Percentiles rank a stretch among this genome's conserved stretches.
Evolutionary conservation across 2,888 invertebrate species (phyloP).

Genomic region (Synergus umbraculus): DNA sequence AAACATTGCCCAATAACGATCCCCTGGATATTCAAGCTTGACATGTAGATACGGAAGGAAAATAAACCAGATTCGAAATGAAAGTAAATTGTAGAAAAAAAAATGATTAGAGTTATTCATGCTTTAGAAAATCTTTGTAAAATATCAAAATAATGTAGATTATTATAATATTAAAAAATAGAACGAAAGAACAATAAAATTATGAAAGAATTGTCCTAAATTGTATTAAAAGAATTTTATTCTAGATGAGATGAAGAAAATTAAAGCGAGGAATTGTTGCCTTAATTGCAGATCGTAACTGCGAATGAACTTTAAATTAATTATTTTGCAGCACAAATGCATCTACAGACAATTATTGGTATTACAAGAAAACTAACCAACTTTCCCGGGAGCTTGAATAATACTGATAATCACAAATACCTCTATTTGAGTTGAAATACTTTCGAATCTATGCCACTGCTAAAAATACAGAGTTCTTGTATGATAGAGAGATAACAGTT

Average conservation of each 20-base stretch:
- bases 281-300: slow-evolving; percentile 29
- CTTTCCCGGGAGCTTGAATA: background rate
- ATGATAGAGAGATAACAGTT: slow-evolving; percentile 21
- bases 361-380: slow-evolving; percentile 7
- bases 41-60: slow-evolving; percentile 30
- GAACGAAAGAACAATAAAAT: background rate
- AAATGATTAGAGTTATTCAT: background rate
- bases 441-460: background rate
- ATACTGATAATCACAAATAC: slow-evolving; percentile 20
- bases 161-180: background rate
- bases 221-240: background rate
- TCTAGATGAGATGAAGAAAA: slow-evolving; percentile 1
- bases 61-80: slow-evolving; percentile 26
- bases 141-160: background rate
- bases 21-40: slow-evolving; percentile 19
- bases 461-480: background rate
- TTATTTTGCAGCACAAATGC: slow-evolving; percentile 19
- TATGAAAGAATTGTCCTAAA: slow-evolving; percentile 4
- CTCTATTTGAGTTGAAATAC: background rate
- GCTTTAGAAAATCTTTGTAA: background rate
- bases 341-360: slow-evolving; percentile 20
- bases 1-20: slow-evolving; percentile 39
- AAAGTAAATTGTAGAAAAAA: slow-evolving; percentile 1
- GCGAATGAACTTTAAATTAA: slow-evolving; percentile 35
- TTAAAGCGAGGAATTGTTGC: slow-evolving; percentile 18